These are phyloP conservation scores for Gyrodactylus bullatarudis DNA, from an alignment of 1,140 invertebrate species.

Conservation along the genomic window DNA sequence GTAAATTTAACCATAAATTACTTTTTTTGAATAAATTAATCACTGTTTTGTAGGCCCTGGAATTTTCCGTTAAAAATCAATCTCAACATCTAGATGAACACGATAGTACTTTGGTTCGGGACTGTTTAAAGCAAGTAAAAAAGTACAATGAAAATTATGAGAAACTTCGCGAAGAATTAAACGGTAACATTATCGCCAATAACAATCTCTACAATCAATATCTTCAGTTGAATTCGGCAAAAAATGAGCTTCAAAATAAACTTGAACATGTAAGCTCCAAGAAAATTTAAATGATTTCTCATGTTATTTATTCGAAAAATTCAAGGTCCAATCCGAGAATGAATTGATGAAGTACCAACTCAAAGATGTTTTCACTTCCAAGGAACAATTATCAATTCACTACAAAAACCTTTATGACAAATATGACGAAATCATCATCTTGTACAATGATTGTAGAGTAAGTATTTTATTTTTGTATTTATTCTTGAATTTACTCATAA, in stretches of 20 bases:
- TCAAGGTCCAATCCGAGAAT: neutral
- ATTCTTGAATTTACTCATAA: neutral
- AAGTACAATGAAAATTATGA: neutral
- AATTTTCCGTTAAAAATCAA: neutral
- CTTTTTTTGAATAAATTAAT: neutral
- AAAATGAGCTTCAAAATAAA: neutral
- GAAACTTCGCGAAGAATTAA: neutral
- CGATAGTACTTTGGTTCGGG: neutral
- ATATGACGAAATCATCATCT: neutral
- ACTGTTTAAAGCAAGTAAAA: neutral
- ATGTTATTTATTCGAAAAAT: no score
- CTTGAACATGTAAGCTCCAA: neutral
- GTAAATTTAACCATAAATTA: neutral
- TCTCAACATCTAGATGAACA: neutral
- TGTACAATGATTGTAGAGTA: neutral
- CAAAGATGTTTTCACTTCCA: neutral
- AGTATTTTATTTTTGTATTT: neutral
- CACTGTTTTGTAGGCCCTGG: neutral
- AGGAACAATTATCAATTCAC: neutral
- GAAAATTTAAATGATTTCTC: no score
- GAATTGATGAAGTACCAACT: neutral
- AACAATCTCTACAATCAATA: neutral
- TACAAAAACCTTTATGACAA: neutral
- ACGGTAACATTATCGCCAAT: neutral
- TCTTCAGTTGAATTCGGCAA: neutral